Conservation (phyloP, 2,113 vertebrate species). For the Peromyscus polionotus region DNA sequence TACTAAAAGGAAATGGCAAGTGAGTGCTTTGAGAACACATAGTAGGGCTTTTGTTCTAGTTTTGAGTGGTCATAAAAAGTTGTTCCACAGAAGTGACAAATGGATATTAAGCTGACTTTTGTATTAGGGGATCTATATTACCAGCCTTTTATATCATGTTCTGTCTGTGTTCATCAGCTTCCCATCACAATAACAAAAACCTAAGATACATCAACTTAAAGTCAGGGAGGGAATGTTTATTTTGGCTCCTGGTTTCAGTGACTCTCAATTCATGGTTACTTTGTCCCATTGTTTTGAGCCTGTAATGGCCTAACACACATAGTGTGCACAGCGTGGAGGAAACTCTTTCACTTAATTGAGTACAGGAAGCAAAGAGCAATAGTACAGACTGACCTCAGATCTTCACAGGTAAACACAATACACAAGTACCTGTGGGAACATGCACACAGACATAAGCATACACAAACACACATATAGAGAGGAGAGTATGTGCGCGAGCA, state of each 20-base stretch:
- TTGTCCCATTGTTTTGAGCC: background rate
- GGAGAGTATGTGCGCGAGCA: too few relatives aligned
- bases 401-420: background rate
- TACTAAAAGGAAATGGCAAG: background rate
- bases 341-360: background rate
- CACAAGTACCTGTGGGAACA: background rate
- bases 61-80: background rate
- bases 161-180: background rate
- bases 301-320: background rate
- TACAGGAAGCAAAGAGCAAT: background rate
- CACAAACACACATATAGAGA: background rate
- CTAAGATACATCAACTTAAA: background rate
- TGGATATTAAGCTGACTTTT: background rate
- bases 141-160: background rate
- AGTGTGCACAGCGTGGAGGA: background rate
- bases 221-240: background rate
- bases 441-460: background rate
- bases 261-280: background rate
- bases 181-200: too few relatives aligned
- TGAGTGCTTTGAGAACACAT: background rate
- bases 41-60: background rate
- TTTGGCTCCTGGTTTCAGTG: background rate
- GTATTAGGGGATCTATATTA: accelerated
- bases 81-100: background rate
- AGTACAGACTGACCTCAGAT: background rate